phyloP scores from a whole-genome alignment of 2,113 vertebrate species.

The Phalacrocorax brasilianus region DNA sequence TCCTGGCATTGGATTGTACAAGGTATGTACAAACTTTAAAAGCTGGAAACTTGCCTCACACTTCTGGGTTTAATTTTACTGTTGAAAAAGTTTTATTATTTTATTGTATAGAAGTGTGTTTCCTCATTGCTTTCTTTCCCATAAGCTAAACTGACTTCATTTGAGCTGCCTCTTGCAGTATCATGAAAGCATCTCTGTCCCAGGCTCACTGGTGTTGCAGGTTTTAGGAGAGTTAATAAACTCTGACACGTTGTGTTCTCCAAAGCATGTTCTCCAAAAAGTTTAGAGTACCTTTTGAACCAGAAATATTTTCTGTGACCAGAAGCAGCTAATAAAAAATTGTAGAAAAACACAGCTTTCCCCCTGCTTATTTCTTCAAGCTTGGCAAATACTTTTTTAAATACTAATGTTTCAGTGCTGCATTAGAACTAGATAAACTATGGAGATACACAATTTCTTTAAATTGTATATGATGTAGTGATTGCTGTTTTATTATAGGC shows the following conservation, averaged over 20 bases:
- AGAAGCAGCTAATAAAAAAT: not conserved
- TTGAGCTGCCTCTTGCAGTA: not conserved
- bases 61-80: not conserved
- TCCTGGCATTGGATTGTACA: constrained; percentile 91
- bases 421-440: not conserved
- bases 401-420: not conserved
- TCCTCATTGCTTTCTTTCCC: not conserved
- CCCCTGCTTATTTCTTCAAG: not conserved
- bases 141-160: not conserved
- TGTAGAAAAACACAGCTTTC: not conserved
- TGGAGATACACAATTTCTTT: not conserved
- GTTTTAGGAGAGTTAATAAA: not conserved
- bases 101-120: not conserved
- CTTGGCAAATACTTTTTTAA: not conserved
- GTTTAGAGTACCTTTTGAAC: not conserved
- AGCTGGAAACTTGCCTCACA: not conserved
- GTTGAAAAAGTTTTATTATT: not conserved
- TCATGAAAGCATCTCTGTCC: not conserved
- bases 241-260: not conserved
- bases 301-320: not conserved
- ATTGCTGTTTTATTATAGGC: not conserved
- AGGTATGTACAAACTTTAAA: constrained; percentile 77
- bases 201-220: not conserved
- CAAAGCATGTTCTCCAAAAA: not conserved
- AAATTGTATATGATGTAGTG: not conserved